Evolutionary conservation across 1,140 invertebrate genomes (phyloP), one percentile per base, ranked within the genome.

Genomic region (Dinoponera quadriceps): DNA sequence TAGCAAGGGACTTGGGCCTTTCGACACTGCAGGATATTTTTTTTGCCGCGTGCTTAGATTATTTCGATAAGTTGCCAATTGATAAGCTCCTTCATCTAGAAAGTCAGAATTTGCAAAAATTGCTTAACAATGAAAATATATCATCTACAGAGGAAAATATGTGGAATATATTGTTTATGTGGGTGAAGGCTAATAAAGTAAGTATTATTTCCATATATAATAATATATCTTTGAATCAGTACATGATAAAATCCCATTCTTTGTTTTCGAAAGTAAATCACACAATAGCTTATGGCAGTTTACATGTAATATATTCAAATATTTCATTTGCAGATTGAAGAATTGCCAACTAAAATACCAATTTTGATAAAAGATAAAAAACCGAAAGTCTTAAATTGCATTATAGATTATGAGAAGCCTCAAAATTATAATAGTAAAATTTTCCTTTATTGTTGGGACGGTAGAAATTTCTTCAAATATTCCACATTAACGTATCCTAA

Each of bases 101-200:
- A 78, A 44, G 22, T 92, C 29, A 88, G 4, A 60, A 88, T 65
- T 80, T 92, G 48, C 18, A 44, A n/a, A 77, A 84, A 9, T 74
- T 92, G 33, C 9, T 92, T 38, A 38, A 73, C 3, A 92, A 90
- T 63, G 65, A 83, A 25, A 92, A 92, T 77, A 2, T 87, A 22
- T 87, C 55, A 68, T 66, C 59, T 60, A 59, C 60, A 11, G 18
- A 54, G 0, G 27, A 25, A 38, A 38, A 86, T 48, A 16, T 86
- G 4, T 0, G 4, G 11, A 0, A 3, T 27, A 0, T 85, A 20
- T n/a, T 18, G 25, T 2, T 5, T 0, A 4, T 85, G 49, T 90
- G 88, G 88, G 62, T 27, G 5, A 22, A 48, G 2, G 1, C 18
- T 74, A 49, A 84, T 9, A 5, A 1, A 38, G 86, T 84, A 78